Base-by-base conservation (phyloP, 2,888 invertebrate genomes). In the Eupithecia subfuscata region DNA sequence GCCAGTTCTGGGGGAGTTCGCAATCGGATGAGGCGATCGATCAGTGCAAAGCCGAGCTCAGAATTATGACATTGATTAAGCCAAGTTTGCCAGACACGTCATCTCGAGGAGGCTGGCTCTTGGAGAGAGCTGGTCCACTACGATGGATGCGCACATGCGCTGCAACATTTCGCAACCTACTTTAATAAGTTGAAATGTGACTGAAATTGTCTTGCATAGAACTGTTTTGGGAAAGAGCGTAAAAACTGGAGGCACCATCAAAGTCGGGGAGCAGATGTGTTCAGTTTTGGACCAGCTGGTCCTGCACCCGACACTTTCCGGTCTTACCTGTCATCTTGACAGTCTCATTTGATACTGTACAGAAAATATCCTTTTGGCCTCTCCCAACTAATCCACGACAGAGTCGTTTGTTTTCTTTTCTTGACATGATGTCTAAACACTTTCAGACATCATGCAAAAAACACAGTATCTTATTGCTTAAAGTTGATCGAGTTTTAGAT, bases 61-160 rank as follows among this genome's bases (percentile, higher is more conserved):
- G 77, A 82, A 75, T 81, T 82, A 81, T 80, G 81, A 81, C 79
- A 76, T 79, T 82, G 79, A 81, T 82, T 82, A 80, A 76, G 77
- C 80, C 77, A 80, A 82, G 79, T 78, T 79, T 69, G 69, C 74
- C 56, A 69, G 74, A 68, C 75, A 71, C 76, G 78, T 77, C 78
- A 79, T 79, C 77, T 63, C 60, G 74, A 77, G 77, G 18, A 22
- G 60, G 14, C 22, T 48, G 0, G 67, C 67, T 22, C 22, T 5
- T 9, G 5, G 43, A 56, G 56, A 73, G 45, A 70, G 73, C 77
- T 77, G 52, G 75, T 64, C 1, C 60, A 60, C 4, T 56, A 11
- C 18, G 56, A 48, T 48, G 18, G 18, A 48, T 48, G 18, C 18
- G 8, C 4, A 12, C 22, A 12, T 56, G 22, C 18, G 56, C 12